Percentiles rank a stretch among this genome's conserved stretches.
Conservation (phyloP, 2,797 vertebrate genomes). For the Setipinna tenuifilis region DNA sequence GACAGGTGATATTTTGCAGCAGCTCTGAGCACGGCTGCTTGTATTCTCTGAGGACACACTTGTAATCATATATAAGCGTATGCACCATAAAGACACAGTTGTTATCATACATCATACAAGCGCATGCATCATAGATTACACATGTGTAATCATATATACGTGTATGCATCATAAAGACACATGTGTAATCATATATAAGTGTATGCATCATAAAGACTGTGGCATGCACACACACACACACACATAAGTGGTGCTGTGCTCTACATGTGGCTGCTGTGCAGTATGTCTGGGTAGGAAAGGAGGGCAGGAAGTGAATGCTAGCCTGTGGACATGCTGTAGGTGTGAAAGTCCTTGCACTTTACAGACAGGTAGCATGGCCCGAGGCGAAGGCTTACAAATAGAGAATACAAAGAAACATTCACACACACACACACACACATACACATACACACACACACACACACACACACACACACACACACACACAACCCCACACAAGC, state of each 20-base stretch:
- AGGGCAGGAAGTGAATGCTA: no score
- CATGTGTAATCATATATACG: no score
- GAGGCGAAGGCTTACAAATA: no score
- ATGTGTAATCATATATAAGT: no score
- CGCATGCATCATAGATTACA: no score
- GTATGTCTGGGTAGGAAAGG: no score
- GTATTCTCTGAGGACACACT: not conserved
- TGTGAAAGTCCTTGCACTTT: no score
- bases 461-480: not conserved
- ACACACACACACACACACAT: not conserved
- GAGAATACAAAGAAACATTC: not conserved
- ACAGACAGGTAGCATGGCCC: no score
- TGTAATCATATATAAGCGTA: not conserved
- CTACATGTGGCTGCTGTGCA: not conserved
- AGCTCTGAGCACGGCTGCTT: not conserved
- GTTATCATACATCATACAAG: no score
- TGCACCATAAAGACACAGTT: not conserved
- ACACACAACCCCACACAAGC: not conserved
- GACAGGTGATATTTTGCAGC: not conserved
- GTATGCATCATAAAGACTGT: no score
- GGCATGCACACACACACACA: not conserved
- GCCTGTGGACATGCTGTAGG: no score
- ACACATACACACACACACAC: not conserved
- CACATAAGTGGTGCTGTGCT: not conserved
- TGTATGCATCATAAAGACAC: no score